A percentile compares a stretch with the other conserved stretches of the same genome.
These are phyloP conservation scores for Melipona bicolor DNA, from an alignment of 2,888 invertebrate species.

Conservation along the genomic window DNA sequence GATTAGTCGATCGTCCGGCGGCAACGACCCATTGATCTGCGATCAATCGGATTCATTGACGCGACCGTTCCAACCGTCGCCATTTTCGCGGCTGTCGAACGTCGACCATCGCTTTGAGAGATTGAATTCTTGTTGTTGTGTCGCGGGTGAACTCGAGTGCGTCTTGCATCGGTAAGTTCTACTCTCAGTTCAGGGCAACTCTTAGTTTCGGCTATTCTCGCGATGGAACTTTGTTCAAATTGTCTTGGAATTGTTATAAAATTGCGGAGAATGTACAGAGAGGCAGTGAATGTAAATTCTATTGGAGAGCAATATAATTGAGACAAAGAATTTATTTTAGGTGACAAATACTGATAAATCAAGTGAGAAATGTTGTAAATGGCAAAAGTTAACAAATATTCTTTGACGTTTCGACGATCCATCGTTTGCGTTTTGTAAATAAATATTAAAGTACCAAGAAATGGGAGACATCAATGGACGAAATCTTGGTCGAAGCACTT, in stretches of 20 bases:
- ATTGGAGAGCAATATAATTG: neutral
- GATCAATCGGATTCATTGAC: constrained; percentile 83
- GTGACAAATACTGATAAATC: too few relatives aligned
- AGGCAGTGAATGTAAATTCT: neutral
- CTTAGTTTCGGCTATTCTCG: neutral
- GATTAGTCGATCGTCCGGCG: constrained; percentile 76
- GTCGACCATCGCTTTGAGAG: constrained; percentile 11
- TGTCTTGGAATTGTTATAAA: neutral
- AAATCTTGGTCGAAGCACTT: constrained; percentile 30
- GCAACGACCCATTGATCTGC: constrained; percentile 81
- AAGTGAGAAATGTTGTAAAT: too few relatives aligned
- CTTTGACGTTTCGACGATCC: too few relatives aligned
- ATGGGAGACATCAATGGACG: neutral
- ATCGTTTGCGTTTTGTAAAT: neutral
- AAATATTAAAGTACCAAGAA: neutral
- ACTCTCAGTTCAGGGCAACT: neutral
- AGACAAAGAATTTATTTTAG: neutral
- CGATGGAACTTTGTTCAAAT: neutral
- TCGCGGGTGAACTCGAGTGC: constrained; percentile 7
- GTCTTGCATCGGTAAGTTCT: neutral
- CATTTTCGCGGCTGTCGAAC: constrained; percentile 56
- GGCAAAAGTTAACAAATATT: too few relatives aligned
- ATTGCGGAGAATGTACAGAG: neutral
- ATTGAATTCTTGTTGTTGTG: constrained; percentile 16
- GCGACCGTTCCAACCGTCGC: constrained; percentile 59